Evolutionary conservation across 2,888 invertebrate species (phyloP), one percentile per base, ranked within the genome.

Genomic region (Clunio marinus): DNA sequence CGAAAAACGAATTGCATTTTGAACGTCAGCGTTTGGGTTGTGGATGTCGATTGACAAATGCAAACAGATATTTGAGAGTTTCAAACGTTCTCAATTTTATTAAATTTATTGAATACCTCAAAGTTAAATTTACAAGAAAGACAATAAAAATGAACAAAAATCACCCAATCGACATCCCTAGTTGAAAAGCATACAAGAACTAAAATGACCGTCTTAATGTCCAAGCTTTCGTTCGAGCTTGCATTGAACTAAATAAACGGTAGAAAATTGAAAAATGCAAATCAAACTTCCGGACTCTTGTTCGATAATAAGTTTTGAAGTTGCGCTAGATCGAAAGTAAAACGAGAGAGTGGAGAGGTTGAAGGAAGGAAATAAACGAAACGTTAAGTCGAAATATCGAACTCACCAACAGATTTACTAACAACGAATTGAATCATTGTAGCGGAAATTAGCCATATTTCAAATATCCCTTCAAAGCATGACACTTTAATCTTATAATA

Each of bases 401-500:
- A 22, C 20, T 20, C 51, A 22, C 51, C 51, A 20, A n/a, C 32
- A 8, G 5, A 32, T 32, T 32, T 8, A 32, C 32, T 4, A 32
- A 32, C 8, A 32, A 7, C 32, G 32, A 32, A 4, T 51, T 22
- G 5, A 51, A 4, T 51, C 51, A 17, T 7, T 22, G 22, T 22
- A n/a, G 3, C 51, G 51, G 51, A 51, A 51, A 51, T 51, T 51
- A 51, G 51, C 51, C 51, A 51, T 51, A 51, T 51, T 51, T 51
- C 51, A 51, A 22, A 22, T 51, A 51, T 51, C 51, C 51, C 17
- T 51, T 51, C 51, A 41, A 3, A 3, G 7, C 13, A 13, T 41
- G 13, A 15, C 41, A 41, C 41, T 41, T 32, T 51, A 51, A 51
- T 51, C 51, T 51, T 22, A 51, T 51, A 20, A 51, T n/a, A 51